phyloP scores from a whole-genome alignment of 2,113 vertebrate species.

The Leucoraja erinaceus region DNA sequence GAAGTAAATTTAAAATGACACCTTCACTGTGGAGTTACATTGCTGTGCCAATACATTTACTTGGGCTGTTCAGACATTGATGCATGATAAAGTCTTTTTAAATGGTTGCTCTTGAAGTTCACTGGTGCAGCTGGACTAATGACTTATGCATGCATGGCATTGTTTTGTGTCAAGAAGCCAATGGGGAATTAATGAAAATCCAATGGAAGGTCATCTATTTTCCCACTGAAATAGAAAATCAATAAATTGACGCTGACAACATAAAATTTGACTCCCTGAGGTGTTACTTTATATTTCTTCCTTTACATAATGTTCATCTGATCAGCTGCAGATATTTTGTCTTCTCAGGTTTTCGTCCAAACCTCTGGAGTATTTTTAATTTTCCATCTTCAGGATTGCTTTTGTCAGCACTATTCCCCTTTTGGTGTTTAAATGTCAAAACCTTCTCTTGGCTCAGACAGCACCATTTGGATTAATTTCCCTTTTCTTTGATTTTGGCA shows the following conservation, averaged over 20 bases:
- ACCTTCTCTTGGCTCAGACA: not conserved
- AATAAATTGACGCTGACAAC: not conserved
- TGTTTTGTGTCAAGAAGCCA: not conserved
- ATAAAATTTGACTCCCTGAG: not conserved
- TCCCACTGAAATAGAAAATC: not conserved
- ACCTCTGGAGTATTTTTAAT: not conserved
- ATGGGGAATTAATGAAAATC: not conserved
- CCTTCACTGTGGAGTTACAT: not conserved
- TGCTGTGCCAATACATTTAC: not conserved
- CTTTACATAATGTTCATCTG: not conserved
- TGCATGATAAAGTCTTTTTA: not conserved
- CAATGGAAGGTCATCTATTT: not conserved
- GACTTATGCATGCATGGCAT: not conserved
- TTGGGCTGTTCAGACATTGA: not conserved
- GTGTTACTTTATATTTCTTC: not conserved
- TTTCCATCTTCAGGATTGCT: not conserved
- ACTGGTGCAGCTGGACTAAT: not conserved
- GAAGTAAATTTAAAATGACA: not conserved
- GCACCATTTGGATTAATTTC: not conserved
- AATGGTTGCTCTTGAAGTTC: not conserved
- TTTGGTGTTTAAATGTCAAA: not conserved
- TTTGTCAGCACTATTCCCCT: not conserved
- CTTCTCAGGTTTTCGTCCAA: not conserved
- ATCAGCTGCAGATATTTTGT: not conserved
- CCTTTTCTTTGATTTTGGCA: not conserved